A percentile compares a stretch with the other conserved stretches of the same genome.
Evolutionary conservation across 2,888 invertebrate species (phyloP).

Genomic region (Iphiclides podalirius): DNA sequence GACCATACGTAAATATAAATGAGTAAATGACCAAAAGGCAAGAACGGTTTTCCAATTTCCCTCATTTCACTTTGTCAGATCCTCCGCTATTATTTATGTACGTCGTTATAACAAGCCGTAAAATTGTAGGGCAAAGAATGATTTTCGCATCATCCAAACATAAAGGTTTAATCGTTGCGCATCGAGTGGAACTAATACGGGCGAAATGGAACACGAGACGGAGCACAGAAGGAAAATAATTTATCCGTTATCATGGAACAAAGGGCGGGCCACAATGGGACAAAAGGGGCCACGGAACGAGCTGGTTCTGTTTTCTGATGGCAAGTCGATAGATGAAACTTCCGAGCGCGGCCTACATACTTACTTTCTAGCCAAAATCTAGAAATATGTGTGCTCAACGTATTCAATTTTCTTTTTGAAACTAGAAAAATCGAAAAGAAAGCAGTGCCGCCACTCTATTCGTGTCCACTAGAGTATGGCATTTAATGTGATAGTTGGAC

Average conservation of each 20-base stretch:
- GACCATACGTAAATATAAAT: too few relatives aligned
- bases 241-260: conserved; percentile 75
- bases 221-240: conserved; percentile 75
- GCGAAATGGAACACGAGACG: conserved; percentile 76
- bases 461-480: too few relatives aligned
- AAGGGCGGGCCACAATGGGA: conserved; percentile 69
- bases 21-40: too few relatives aligned
- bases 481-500: too few relatives aligned
- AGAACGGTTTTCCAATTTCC: too few relatives aligned
- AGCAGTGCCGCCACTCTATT: too few relatives aligned
- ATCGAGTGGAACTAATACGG: conserved; percentile 78
- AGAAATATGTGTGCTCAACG: too few relatives aligned
- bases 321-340: conserved; percentile 72
- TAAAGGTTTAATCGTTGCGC: conserved; percentile 78
- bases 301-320: conserved; percentile 69
- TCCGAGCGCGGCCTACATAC: conserved; percentile 53
- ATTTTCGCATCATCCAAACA: conserved; percentile 77
- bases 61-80: not conserved
- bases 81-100: conserved; percentile 41
- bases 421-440: too few relatives aligned
- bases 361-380: conserved; percentile 44
- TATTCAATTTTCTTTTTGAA: too few relatives aligned
- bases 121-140: conserved; percentile 72
- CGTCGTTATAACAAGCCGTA: conserved; percentile 65
- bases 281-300: conserved; percentile 68